These are phyloP conservation scores for Mesorhabditis spiculigera DNA, from an alignment of 2,888 invertebrate genomes.

Conservation along the genomic window DNA sequence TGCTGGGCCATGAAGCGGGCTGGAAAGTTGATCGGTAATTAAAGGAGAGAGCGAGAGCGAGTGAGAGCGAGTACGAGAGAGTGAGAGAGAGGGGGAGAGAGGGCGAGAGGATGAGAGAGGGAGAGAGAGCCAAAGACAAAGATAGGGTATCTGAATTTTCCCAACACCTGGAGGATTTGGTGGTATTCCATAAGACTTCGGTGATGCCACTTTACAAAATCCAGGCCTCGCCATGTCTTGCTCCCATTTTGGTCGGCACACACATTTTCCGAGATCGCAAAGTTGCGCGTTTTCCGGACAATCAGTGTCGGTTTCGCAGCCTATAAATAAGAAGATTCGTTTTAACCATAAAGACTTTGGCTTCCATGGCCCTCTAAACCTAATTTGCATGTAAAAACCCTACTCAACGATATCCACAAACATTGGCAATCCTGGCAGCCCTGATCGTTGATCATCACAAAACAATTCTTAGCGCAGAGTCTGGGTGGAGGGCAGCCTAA, in stretches of 20 bases:
- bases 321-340: constrained; percentile 26
- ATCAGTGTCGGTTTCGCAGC: constrained; percentile 40
- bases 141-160: too few relatives aligned
- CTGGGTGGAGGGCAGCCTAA: constrained; percentile 37
- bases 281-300: constrained; percentile 42
- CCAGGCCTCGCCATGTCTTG: constrained; percentile 18
- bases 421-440: constrained; percentile 55
- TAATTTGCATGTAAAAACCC: neutral
- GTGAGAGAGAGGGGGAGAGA: too few relatives aligned
- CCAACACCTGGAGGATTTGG: too few relatives aligned
- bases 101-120: too few relatives aligned
- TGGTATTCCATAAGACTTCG: neutral
- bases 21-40: too few relatives aligned
- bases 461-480: constrained; percentile 48
- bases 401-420: constrained; percentile 45
- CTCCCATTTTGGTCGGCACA: constrained; percentile 41
- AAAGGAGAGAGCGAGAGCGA: too few relatives aligned
- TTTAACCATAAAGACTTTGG: neutral
- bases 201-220: neutral
- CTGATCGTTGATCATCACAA: constrained; percentile 42
- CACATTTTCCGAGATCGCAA: constrained; percentile 52
- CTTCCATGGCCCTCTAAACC: neutral
- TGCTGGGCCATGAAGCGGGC: too few relatives aligned
- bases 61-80: too few relatives aligned
- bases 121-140: too few relatives aligned